Evolutionary conservation across 2,113 vertebrate species (phyloP), one percentile per base, ranked within the genome.

Genomic region (Hymenochirus boettgeri): DNA sequence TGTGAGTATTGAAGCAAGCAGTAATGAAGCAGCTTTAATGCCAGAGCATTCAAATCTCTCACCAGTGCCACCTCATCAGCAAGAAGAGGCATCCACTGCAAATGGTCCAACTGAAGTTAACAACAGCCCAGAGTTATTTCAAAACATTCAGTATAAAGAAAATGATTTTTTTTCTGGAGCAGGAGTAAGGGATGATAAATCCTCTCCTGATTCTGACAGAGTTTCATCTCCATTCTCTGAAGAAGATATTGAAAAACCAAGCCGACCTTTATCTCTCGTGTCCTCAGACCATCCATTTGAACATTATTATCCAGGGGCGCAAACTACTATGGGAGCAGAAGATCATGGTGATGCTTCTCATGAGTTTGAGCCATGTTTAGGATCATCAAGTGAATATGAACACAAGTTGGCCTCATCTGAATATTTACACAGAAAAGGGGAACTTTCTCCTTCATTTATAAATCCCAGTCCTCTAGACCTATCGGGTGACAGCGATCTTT

Each of bases 401-500:
- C 78, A 74, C 71, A 80, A 72, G 59, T 86, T 87, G 61, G 88
- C 90, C 4, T 81, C 89, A 1, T 83, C 78, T 2, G 90, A 93
- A 63, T 83, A 84, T 73, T 84, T 84, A 65, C 91, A 89, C 39
- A 82, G 83, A 31, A 91, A 90, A 75, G 89, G 90, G 21, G 96
- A 96, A 72, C 88, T 95, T 17, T 98, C 95, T 0, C 95, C 95
- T 6, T 95, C 96, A 7, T 98, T 97, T 74, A 92, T 98, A 74
- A 98, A 96, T 74, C 95, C 94, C 0, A 87, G 86, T 71, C 89
- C 90, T 65, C 87, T 87, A 2, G 92, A 83, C 33, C 70, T 92
- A 24, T 91, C 86, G 17, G 93, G 91, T 19, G 92, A 97, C 0
- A 91, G 90, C 57, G 92, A 95, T 3, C 84, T 89, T 1, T 91